phyloP scores from a whole-genome alignment of 2,888 invertebrate genomes.

The Nomada lathburiana region DNA sequence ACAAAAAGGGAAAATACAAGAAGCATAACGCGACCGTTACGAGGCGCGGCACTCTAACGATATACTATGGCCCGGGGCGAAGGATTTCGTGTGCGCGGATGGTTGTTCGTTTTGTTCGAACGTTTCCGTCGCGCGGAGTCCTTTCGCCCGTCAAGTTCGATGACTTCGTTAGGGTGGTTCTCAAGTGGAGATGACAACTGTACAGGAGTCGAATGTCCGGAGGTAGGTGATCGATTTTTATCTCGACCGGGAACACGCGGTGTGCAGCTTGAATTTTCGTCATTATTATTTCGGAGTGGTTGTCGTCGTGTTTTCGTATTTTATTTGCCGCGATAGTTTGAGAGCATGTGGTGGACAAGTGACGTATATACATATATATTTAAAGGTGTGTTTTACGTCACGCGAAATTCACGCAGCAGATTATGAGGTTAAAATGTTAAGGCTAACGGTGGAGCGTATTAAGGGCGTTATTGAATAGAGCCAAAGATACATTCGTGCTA shows the following conservation, averaged over 20 bases:
- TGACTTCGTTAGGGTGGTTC: conserved; percentile 45
- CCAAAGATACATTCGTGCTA: too few species aligned
- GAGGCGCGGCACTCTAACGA: conserved; percentile 51
- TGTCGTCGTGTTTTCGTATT: background rate
- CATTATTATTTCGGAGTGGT: background rate
- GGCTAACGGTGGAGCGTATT: too few species aligned
- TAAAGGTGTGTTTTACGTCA: too few species aligned
- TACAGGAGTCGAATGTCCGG: background rate
- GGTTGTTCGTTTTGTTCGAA: conserved; percentile 46
- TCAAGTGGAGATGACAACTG: conserved; percentile 15
- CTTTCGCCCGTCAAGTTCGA: conserved; percentile 21
- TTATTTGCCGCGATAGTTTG: background rate
- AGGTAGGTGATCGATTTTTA: conserved; percentile 31
- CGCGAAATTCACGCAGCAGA: too few species aligned
- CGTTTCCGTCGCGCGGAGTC: conserved; percentile 35
- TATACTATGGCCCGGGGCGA: conserved; percentile 33
- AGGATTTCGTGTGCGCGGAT: conserved; percentile 33
- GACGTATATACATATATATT: too few species aligned
- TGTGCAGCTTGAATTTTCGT: background rate
- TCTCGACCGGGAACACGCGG: background rate
- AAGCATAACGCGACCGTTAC: conserved; percentile 46
- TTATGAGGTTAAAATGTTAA: too few species aligned
- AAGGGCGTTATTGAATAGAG: too few species aligned
- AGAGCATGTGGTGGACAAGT: background rate
- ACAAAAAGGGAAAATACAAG: conserved; percentile 59